These are phyloP conservation scores for Conistra vaccinii DNA, from an alignment of 2,888 invertebrate genomes.

Conservation along the genomic window DNA sequence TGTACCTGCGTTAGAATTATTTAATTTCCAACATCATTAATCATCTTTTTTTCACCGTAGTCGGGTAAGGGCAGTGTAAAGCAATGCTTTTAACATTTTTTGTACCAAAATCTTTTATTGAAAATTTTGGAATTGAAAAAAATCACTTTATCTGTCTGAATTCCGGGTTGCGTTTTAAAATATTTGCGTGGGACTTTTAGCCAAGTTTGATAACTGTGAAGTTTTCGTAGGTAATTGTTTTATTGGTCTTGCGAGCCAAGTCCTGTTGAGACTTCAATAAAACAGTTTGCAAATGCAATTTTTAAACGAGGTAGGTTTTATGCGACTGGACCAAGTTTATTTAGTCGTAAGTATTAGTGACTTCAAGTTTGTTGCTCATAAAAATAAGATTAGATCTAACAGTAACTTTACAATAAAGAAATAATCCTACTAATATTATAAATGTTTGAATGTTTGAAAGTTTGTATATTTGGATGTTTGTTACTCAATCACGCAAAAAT, in stretches of 20 bases:
- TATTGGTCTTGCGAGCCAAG: conserved; percentile 3
- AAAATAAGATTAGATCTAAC: conserved; percentile 29
- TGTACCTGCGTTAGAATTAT: conserved; percentile 85
- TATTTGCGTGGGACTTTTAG: conserved; percentile 28
- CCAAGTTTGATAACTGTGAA: background rate
- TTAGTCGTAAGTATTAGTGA: background rate
- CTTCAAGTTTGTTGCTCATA: background rate
- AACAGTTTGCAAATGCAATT: background rate
- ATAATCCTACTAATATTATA: too few relatives aligned
- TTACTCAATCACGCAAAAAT: too few relatives aligned
- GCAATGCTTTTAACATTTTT: conserved; percentile 85
- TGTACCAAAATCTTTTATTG: conserved; percentile 66
- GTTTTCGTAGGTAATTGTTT: background rate
- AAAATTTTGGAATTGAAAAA: conserved; percentile 50
- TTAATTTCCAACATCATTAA: conserved; percentile 88
- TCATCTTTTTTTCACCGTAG: conserved; percentile 86
- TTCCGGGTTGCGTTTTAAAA: conserved; percentile 33
- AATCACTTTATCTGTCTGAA: conserved; percentile 28
- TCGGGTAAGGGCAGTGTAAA: conserved; percentile 79
- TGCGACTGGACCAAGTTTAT: background rate
- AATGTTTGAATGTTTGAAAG: too few relatives aligned
- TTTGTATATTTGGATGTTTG: too few relatives aligned
- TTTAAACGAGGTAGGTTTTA: background rate
- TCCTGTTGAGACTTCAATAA: background rate
- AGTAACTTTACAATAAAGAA: background rate